Conservation (phyloP, 2,113 vertebrate genomes). For the Platysternon megacephalum region DNA sequence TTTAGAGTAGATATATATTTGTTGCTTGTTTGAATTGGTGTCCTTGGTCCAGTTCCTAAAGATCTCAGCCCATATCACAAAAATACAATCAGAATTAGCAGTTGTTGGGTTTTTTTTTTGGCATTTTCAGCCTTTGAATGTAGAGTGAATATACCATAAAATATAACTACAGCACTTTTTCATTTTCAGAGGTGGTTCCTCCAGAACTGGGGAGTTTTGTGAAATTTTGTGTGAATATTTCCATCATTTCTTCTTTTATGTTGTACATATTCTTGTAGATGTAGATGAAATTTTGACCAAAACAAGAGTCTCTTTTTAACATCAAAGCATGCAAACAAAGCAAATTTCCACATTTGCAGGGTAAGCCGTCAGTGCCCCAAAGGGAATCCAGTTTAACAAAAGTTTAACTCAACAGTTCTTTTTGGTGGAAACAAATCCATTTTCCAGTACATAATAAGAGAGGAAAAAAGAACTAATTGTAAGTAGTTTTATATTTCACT, state of each 20-base stretch:
- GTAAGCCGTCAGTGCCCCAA: background rate
- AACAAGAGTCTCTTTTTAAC: background rate
- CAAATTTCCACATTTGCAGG: background rate
- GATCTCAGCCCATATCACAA: background rate
- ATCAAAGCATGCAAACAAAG: background rate
- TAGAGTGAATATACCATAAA: background rate
- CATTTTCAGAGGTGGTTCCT: background rate
- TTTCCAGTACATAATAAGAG: background rate
- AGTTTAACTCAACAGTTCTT: background rate
- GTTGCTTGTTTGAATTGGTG: background rate
- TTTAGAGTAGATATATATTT: background rate
- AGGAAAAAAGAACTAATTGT: conserved; percentile 36
- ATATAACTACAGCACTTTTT: background rate
- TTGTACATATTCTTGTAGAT: background rate
- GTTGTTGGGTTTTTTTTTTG: background rate
- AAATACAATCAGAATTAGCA: background rate
- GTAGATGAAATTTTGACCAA: background rate
- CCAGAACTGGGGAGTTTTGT: background rate
- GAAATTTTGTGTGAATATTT: background rate
- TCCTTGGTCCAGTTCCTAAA: background rate
- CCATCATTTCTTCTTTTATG: background rate
- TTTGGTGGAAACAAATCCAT: background rate
- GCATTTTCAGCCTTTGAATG: background rate
- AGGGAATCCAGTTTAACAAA: background rate
- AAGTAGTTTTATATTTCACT: background rate